Percentiles rank a stretch among this genome's conserved stretches.
These are phyloP conservation scores for Olivierus martensii DNA, from an alignment of 1,140 invertebrate species.

Conservation along the genomic window DNA sequence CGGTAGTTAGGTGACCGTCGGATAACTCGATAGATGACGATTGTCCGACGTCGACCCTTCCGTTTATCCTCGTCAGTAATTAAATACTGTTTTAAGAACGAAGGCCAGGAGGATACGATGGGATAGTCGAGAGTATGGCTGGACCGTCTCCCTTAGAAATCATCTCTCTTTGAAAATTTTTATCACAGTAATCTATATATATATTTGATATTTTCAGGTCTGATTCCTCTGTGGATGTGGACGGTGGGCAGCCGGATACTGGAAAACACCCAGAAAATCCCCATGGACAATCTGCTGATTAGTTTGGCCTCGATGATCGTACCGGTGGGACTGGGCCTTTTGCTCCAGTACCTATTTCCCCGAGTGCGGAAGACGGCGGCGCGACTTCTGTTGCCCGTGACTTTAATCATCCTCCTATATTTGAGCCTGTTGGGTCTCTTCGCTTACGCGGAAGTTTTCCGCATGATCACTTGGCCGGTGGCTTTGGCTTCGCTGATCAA, in stretches of 20 bases:
- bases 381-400: constrained; percentile 26
- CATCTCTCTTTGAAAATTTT: too few species aligned
- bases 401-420: constrained; percentile 10
- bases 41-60: too few species aligned
- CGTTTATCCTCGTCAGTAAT: too few species aligned
- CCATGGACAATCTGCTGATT: constrained; percentile 31
- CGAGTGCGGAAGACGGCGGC: constrained; percentile 18
- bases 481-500: constrained; percentile 32
- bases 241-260: constrained; percentile 30
- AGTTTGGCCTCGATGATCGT: constrained; percentile 29
- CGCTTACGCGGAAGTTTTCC: constrained; percentile 36
- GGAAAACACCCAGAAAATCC: constrained; percentile 25
- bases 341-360: constrained; percentile 20
- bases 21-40: too few species aligned
- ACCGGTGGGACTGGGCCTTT: constrained; percentile 33
- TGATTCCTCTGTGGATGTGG: constrained; percentile 39
- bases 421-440: constrained; percentile 29
- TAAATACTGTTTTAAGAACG: too few species aligned
- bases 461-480: constrained; percentile 28
- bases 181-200: too few species aligned
- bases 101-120: too few species aligned
- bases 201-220: constrained; percentile 34
- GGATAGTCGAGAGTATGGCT: too few species aligned
- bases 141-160: too few species aligned
- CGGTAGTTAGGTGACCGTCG: too few species aligned